A percentile compares a stretch with the other conserved stretches of the same genome.
Conservation (phyloP, 2,797 vertebrate species). For the Gila robusta region DNA sequence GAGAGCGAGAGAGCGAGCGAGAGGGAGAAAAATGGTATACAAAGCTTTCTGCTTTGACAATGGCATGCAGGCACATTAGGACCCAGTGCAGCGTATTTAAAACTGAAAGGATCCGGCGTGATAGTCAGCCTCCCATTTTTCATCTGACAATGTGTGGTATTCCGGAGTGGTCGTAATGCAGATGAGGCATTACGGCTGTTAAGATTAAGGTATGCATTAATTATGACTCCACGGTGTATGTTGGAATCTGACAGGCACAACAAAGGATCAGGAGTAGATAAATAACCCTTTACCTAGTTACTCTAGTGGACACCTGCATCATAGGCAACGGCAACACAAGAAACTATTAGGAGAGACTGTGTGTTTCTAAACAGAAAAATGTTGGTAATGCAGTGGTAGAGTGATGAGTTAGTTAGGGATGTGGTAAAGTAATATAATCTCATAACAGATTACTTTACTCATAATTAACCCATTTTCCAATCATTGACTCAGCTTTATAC, state of each 20-base stretch:
- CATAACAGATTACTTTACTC: neutral
- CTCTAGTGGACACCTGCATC: neutral
- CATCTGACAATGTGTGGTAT: slow-evolving; percentile 48
- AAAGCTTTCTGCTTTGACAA: slow-evolving; percentile 71
- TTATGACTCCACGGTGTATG: slow-evolving; percentile 10
- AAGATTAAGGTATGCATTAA: slow-evolving; percentile 40
- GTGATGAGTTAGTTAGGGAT: no score
- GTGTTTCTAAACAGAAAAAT: neutral
- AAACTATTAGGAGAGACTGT: neutral
- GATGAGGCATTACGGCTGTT: slow-evolving; percentile 50
- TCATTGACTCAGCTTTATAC: neutral
- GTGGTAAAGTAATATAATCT: neutral
- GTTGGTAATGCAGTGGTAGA: neutral
- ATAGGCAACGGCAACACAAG: neutral
- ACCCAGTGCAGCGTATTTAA: slow-evolving; percentile 61
- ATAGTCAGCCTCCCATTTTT: slow-evolving; percentile 63
- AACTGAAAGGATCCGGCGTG: slow-evolving; percentile 56
- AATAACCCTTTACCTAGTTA: slow-evolving; percentile 18
- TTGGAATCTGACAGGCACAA: slow-evolving; percentile 27
- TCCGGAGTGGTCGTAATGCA: slow-evolving; percentile 39
- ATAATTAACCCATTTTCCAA: neutral
- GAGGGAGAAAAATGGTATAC: slow-evolving; percentile 57
- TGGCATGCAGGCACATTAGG: slow-evolving; percentile 69
- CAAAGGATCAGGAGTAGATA: slow-evolving; percentile 18
- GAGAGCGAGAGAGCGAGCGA: neutral